These are phyloP conservation scores for Zaprionus kolodkinae DNA, from an alignment of 1,140 invertebrate species.

Conservation along the genomic window DNA sequence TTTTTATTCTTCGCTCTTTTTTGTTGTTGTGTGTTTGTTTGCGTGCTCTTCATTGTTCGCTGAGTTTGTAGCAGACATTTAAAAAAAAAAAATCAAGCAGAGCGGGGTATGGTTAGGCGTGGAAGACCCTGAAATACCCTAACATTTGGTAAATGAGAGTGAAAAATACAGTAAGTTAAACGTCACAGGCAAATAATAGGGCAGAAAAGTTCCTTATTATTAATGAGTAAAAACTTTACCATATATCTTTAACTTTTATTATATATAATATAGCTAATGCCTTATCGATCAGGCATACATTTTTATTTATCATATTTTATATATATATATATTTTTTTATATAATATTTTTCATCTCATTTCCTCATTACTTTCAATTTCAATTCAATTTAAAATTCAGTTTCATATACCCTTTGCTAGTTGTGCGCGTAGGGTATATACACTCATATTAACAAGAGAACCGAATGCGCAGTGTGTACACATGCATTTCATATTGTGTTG, in stretches of 20 bases:
- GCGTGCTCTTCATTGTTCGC: conserved; percentile 58
- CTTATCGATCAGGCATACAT: too few species aligned
- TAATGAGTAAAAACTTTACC: too few species aligned
- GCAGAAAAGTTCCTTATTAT: too few species aligned
- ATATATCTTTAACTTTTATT: too few species aligned
- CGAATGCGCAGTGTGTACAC: conserved; percentile 45
- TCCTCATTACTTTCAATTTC: background rate
- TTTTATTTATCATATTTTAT: too few species aligned
- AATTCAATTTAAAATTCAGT: background rate
- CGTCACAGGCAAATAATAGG: too few species aligned
- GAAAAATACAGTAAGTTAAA: too few species aligned
- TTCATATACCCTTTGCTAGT: background rate
- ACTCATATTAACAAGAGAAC: conserved; percentile 8
- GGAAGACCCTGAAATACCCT: background rate
- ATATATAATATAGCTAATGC: too few species aligned
- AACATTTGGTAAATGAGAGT: background rate
- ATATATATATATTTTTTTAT: too few species aligned
- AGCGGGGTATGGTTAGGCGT: background rate
- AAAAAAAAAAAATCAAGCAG: conserved; percentile 25
- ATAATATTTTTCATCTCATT: background rate
- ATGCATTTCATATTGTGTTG: conserved; percentile 72
- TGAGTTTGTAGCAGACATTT: conserved; percentile 33
- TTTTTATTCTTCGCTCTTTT: conserved; percentile 22
- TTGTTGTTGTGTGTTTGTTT: conserved; percentile 12
- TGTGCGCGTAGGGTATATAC: background rate